Evolutionary conservation across 1,140 invertebrate species (phyloP).

Genomic region (Catajapyx aquilonaris): DNA sequence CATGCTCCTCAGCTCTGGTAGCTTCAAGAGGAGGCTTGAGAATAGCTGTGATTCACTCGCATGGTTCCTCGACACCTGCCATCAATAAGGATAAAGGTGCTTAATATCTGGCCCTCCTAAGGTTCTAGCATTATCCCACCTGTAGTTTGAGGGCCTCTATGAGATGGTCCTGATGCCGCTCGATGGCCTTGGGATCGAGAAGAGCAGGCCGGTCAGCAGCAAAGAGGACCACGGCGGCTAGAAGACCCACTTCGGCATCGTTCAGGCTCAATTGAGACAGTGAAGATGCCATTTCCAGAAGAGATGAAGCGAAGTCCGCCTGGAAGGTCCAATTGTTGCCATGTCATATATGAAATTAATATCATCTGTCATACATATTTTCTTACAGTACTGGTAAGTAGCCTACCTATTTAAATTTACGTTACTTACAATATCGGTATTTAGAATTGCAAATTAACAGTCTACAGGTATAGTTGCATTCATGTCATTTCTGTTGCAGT

Average conservation of each 20-base stretch:
- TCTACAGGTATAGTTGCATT: too few relatives aligned
- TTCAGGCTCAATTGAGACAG: constrained; percentile 58
- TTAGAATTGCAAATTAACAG: too few relatives aligned
- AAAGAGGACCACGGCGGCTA: constrained; percentile 65
- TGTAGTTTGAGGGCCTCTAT: constrained; percentile 65
- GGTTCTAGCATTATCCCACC: constrained; percentile 25
- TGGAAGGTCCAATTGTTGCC: constrained; percentile 18
- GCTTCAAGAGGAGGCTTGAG: constrained; percentile 42
- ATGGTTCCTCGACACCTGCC: constrained; percentile 25
- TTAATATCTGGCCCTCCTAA: not conserved
- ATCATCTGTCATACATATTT: not conserved
- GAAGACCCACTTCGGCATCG: constrained; percentile 77
- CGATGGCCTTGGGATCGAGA: constrained; percentile 60
- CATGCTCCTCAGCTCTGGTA: constrained; percentile 60
- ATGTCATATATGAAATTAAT: not conserved
- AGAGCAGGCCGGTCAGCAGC: constrained; percentile 57
- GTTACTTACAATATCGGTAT: too few relatives aligned
- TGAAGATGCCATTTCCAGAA: constrained; percentile 57
- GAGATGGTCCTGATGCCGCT: constrained; percentile 59
- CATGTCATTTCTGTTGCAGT: too few relatives aligned
- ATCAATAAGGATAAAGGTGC: not conserved
- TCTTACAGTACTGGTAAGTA: not conserved
- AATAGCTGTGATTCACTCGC: constrained; percentile 35
- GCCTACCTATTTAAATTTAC: too few relatives aligned
- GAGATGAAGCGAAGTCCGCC: constrained; percentile 44